These are phyloP conservation scores for Drosophila littoralis DNA, from an alignment of 1,140 invertebrate genomes.

Conservation along the genomic window DNA sequence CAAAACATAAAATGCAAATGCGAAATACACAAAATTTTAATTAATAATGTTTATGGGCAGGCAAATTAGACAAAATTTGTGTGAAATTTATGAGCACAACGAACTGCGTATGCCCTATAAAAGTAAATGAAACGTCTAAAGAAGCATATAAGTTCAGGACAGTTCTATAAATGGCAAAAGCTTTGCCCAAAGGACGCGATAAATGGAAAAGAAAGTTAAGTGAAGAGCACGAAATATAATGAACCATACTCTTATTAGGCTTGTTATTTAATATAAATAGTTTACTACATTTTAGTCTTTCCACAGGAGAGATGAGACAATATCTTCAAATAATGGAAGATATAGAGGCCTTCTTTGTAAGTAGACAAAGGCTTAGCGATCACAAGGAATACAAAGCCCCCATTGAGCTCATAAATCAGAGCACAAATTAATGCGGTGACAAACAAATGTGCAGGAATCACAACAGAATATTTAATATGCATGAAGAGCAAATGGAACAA, in stretches of 20 bases:
- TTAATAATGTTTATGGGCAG: constrained; percentile 31
- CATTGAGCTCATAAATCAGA: constrained; percentile 4
- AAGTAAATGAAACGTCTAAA: too few species aligned
- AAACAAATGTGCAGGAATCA: constrained; percentile 2
- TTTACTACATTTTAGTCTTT: background rate
- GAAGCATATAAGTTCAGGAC: background rate
- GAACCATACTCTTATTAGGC: too few species aligned
- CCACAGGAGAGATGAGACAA: background rate
- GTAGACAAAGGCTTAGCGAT: constrained; percentile 1
- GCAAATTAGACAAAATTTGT: constrained; percentile 14
- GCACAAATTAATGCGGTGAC: background rate
- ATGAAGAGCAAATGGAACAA: constrained; percentile 2
- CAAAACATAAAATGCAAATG: constrained; percentile 62
- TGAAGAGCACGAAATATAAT: too few species aligned
- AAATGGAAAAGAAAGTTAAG: too few species aligned
- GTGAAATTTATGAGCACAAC: background rate
- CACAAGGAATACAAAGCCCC: background rate
- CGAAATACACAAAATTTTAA: constrained; percentile 44
- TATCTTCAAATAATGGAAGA: background rate
- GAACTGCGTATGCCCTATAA: background rate
- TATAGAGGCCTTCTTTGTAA: constrained; percentile 3
- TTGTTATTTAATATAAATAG: too few species aligned
- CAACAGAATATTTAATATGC: background rate
- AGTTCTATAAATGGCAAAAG: too few species aligned
- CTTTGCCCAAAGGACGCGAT: too few species aligned